Conservation (phyloP, 2,113 vertebrate species). For the Aldabrachelys gigantea region DNA sequence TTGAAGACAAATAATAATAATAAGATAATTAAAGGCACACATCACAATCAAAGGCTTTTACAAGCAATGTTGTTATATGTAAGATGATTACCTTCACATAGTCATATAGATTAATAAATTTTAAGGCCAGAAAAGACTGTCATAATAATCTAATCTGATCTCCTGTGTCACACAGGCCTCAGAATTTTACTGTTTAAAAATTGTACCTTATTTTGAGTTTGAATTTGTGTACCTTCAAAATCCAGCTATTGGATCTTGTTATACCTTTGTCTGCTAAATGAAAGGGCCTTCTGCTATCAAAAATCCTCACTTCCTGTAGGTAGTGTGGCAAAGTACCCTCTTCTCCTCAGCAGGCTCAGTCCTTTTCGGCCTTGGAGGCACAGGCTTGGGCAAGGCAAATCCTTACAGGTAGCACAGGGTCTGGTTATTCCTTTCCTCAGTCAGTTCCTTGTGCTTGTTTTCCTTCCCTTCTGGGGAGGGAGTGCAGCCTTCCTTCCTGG, state of each 20-base stretch:
- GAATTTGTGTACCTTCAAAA: not conserved
- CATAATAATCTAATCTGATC: not conserved
- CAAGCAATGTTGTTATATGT: not conserved
- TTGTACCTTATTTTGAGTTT: not conserved
- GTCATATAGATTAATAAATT: conserved; percentile 36
- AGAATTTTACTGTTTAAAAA: not conserved
- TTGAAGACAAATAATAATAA: conserved; percentile 31
- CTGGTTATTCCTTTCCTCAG: no score
- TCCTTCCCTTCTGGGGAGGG: no score
- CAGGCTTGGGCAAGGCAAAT: no score
- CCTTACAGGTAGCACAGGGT: no score
- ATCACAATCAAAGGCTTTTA: conserved; percentile 4
- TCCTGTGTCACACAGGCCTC: not conserved
- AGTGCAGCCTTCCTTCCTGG: no score
- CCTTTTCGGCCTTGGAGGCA: no score
- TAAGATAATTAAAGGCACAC: not conserved
- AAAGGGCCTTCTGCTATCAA: not conserved
- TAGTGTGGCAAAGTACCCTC: not conserved
- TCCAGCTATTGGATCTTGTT: not conserved
- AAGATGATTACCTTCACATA: not conserved
- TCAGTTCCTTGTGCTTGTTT: no score
- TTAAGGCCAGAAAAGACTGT: not conserved
- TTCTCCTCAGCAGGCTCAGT: no score
- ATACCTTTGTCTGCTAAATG: not conserved
- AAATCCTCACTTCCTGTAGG: not conserved